phyloP scores from a whole-genome alignment of 1,140 invertebrate genomes.

The Anagrus nilaparvatae region DNA sequence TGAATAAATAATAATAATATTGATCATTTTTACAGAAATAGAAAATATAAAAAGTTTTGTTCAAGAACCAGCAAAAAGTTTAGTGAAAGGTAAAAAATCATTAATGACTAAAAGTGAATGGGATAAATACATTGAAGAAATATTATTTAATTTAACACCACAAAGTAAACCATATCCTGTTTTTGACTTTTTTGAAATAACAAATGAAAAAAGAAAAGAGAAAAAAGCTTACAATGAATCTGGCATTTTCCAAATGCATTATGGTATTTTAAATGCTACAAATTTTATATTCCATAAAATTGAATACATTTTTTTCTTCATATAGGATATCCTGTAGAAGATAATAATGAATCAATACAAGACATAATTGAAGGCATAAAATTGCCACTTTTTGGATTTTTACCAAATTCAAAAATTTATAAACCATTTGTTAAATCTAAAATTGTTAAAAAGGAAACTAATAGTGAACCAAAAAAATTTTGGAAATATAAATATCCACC shows the following conservation, averaged over 20 bases:
- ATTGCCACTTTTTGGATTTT: constrained; percentile 11
- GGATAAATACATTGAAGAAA: constrained; percentile 19
- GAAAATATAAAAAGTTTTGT: constrained; percentile 14
- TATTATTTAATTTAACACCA: constrained; percentile 8
- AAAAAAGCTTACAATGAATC: constrained; percentile 14
- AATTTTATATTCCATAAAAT: too few relatives aligned
- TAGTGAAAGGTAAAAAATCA: constrained; percentile 13
- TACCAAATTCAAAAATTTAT: constrained; percentile 20
- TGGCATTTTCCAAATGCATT: constrained; percentile 16
- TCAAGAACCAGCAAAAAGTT: constrained; percentile 11
- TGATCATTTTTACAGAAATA: constrained; percentile 17
- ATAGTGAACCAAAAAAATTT: constrained; percentile 1
- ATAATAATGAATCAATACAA: too few relatives aligned
- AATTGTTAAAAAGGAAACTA: not conserved
- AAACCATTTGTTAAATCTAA: not conserved
- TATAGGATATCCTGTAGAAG: too few relatives aligned
- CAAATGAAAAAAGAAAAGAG: constrained; percentile 1
- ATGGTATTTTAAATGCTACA: constrained; percentile 10
- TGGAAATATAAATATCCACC: constrained; percentile 20
- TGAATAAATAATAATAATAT: not conserved
- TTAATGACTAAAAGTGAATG: constrained; percentile 18
- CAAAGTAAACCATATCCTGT: constrained; percentile 2
- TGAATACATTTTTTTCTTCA: too few relatives aligned
- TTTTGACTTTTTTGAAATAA: constrained; percentile 11
- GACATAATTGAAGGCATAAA: constrained; percentile 5